These are phyloP conservation scores for Eilema griseolum DNA, from an alignment of 2,888 invertebrate genomes.

Conservation along the genomic window DNA sequence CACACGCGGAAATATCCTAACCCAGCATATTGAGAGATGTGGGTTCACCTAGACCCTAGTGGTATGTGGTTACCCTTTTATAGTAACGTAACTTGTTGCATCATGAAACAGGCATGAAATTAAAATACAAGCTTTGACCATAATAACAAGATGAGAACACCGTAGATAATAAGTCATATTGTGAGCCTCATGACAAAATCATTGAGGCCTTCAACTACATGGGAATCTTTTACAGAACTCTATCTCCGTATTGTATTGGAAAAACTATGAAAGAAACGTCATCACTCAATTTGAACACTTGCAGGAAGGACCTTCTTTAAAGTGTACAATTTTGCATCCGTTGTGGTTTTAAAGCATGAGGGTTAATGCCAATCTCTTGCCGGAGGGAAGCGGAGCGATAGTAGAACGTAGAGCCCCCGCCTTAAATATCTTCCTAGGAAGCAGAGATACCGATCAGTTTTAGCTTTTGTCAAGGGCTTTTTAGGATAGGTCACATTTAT, in stretches of 20 bases:
- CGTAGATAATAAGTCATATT: neutral
- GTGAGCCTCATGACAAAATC: neutral
- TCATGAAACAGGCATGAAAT: too few relatives aligned
- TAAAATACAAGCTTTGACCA: neutral
- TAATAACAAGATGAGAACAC: too few relatives aligned
- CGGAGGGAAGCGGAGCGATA: neutral
- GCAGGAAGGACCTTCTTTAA: neutral
- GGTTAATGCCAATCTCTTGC: neutral
- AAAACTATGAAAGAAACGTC: neutral
- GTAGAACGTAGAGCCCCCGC: neutral
- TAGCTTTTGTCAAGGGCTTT: conserved; percentile 1
- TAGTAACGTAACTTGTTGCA: too few relatives aligned
- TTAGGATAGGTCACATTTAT: neutral
- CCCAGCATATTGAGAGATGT: too few relatives aligned
- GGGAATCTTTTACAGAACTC: too few relatives aligned
- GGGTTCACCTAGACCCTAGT: too few relatives aligned
- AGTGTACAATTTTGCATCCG: neutral
- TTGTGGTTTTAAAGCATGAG: neutral
- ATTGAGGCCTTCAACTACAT: neutral
- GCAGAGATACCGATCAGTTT: neutral
- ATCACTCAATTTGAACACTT: neutral
- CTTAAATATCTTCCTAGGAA: neutral
- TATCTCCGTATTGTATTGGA: too few relatives aligned
- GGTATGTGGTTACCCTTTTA: too few relatives aligned
- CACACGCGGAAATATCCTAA: too few relatives aligned